A percentile compares a stretch with the other conserved stretches of the same genome.
Evolutionary conservation across 1,140 invertebrate species (phyloP).

Genomic region (Drosophila bipectinata): DNA sequence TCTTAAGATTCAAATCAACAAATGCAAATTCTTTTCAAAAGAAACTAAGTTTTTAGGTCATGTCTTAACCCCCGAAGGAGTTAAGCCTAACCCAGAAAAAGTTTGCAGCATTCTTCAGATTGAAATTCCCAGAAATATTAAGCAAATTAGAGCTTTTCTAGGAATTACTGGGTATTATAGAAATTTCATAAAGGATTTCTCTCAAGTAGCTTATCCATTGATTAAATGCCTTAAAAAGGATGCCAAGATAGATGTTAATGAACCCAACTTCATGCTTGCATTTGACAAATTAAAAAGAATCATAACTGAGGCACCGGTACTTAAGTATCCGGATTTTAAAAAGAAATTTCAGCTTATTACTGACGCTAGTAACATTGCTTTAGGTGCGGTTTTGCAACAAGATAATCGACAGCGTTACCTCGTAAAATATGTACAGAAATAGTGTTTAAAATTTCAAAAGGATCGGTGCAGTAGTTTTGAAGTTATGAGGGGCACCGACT

Average conservation of each 20-base stretch:
- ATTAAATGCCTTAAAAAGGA: constrained; percentile 3
- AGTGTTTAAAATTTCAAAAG: no score
- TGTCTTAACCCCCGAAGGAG: no score
- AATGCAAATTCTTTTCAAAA: no score
- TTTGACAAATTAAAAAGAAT: constrained; percentile 1
- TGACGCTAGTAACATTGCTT: neutral
- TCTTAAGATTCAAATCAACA: no score
- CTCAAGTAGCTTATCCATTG: neutral
- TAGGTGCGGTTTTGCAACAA: constrained; percentile 3
- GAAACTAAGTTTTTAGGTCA: no score
- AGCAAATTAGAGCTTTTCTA: constrained; percentile 3
- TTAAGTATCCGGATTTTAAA: constrained; percentile 1
- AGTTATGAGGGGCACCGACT: no score
- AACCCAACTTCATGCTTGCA: constrained; percentile 2
- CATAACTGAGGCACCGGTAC: constrained; percentile 4
- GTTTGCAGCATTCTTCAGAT: neutral
- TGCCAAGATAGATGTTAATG: neutral
- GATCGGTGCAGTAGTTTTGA: no score
- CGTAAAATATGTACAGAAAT: no score
- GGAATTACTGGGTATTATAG: constrained; percentile 2
- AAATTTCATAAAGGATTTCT: constrained; percentile 5
- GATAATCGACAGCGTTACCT: no score
- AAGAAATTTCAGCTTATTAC: neutral
- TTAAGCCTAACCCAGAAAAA: neutral
- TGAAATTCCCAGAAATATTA: constrained; percentile 2